Evolutionary conservation across 1,140 invertebrate species (phyloP).

Genomic region (Propsilocerus akamusi): DNA sequence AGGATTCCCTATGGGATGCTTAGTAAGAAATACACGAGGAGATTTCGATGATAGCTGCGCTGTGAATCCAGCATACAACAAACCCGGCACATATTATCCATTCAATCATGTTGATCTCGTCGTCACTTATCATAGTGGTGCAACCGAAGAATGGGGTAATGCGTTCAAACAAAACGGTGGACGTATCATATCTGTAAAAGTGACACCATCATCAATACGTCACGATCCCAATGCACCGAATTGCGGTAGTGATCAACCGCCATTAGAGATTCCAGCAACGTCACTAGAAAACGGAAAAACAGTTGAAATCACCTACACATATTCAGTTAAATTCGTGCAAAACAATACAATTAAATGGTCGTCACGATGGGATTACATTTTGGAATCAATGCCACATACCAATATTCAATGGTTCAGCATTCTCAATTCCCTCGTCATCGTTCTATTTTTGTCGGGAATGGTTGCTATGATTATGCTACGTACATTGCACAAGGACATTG

Average conservation of each 20-base stretch:
- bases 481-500: conserved; percentile 96
- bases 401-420: conserved; percentile 99
- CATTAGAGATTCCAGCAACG: conserved; percentile 47
- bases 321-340: conserved; percentile 61
- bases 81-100: conserved; percentile 64
- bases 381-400: conserved; percentile 94
- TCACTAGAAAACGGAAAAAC: conserved; percentile 28
- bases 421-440: conserved; percentile 76
- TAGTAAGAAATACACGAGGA: conserved; percentile 22
- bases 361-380: conserved; percentile 97
- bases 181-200: conserved; percentile 68
- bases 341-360: conserved; percentile 91
- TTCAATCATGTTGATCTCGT: conserved; percentile 94
- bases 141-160: conserved; percentile 65
- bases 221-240: conserved; percentile 31
- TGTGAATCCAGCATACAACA: conserved; percentile 29
- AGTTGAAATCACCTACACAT: conserved; percentile 67
- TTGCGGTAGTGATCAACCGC: conserved; percentile 32
- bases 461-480: conserved; percentile 97
- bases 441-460: conserved; percentile 89
- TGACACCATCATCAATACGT: conserved; percentile 59
- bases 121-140: conserved; percentile 83
- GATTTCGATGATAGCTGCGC: conserved; percentile 18
- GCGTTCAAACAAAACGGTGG: conserved; percentile 61
- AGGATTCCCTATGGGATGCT: conserved; percentile 98